These are phyloP conservation scores for Buteo buteo DNA, from an alignment of 2,113 vertebrate genomes.

Conservation along the genomic window DNA sequence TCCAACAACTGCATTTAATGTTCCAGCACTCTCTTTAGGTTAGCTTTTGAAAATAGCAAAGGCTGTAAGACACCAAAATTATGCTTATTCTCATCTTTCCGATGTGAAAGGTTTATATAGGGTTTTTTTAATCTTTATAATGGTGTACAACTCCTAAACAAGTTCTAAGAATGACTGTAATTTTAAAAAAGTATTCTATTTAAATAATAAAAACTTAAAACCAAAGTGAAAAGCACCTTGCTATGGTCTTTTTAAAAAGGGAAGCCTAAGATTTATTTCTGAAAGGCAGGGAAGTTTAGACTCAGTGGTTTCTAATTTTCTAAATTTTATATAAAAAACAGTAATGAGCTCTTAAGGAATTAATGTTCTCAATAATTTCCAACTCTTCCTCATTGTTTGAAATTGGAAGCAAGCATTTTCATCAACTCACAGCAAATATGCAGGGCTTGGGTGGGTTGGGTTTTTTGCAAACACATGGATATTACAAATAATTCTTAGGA, in stretches of 20 bases:
- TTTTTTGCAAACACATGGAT: neutral
- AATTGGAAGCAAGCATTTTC: neutral
- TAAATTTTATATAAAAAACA: neutral
- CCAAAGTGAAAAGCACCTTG: neutral
- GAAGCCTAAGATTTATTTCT: neutral
- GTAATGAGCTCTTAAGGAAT: neutral
- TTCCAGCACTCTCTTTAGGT: neutral
- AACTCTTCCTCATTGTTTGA: neutral
- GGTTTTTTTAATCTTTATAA: neutral
- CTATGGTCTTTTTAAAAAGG: neutral
- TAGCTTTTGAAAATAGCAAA: constrained; percentile 5
- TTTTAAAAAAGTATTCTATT: neutral
- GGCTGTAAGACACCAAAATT: neutral
- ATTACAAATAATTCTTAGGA: neutral
- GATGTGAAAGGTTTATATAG: neutral
- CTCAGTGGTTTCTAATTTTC: neutral
- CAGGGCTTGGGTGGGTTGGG: neutral
- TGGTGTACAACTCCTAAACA: neutral
- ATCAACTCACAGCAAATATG: neutral
- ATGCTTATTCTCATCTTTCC: neutral
- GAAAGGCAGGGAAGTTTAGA: neutral
- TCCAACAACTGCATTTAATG: constrained; percentile 7
- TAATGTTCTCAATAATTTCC: neutral
- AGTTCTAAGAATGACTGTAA: neutral
- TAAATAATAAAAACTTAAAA: neutral